Percentiles rank a stretch among this genome's conserved stretches.
Evolutionary conservation across 2,888 invertebrate species (phyloP).

Genomic region (Eustalomyia histrio): DNA sequence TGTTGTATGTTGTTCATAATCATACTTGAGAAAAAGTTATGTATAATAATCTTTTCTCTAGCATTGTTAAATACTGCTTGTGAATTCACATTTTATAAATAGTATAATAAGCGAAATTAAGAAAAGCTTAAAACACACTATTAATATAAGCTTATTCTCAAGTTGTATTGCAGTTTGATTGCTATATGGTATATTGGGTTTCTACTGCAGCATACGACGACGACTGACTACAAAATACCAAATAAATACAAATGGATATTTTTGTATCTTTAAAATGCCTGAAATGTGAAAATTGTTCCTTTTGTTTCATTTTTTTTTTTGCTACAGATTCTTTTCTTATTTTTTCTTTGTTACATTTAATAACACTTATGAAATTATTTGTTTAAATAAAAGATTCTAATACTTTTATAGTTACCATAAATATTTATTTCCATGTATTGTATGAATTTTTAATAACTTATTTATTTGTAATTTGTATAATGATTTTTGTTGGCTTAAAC

Average conservation of each 20-base stretch:
- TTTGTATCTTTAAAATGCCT: conserved; percentile 18
- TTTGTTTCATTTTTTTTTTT: conserved; percentile 31
- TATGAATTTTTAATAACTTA: not conserved
- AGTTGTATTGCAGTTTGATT: too few relatives aligned
- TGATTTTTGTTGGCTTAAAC: not conserved
- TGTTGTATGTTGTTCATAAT: too few relatives aligned
- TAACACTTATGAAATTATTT: not conserved
- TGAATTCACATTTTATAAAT: too few relatives aligned
- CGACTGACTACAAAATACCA: not conserved
- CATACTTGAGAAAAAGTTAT: too few relatives aligned
- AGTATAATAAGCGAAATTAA: too few relatives aligned
- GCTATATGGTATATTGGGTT: too few relatives aligned
- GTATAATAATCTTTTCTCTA: too few relatives aligned
- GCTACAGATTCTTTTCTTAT: not conserved
- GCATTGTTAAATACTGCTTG: too few relatives aligned
- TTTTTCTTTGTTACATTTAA: not conserved
- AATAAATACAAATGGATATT: not conserved
- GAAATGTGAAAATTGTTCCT: conserved; percentile 16
- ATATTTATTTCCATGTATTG: not conserved
- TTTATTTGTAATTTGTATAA: too few relatives aligned
- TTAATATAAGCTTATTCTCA: too few relatives aligned
- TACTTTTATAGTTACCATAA: not conserved
- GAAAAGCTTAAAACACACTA: too few relatives aligned
- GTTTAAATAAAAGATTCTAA: not conserved
- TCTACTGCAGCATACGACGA: not conserved